A percentile compares a stretch with the other conserved stretches of the same genome.
Evolutionary conservation across 2,888 invertebrate genomes (phyloP).

Genomic region (Ellobium chinense): DNA sequence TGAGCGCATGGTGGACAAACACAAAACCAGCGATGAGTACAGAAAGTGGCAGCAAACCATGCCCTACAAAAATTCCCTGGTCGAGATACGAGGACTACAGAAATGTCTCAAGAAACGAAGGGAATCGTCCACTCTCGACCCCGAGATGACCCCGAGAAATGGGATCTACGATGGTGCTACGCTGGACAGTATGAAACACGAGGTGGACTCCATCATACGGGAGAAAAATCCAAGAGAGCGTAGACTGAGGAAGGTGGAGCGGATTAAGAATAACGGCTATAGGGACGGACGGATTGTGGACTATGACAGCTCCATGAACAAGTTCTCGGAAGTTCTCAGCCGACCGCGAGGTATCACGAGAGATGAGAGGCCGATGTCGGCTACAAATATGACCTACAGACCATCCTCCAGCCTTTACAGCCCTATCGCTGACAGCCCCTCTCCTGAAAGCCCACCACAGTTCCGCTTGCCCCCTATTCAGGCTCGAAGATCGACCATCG

Average conservation of each 20-base stretch:
- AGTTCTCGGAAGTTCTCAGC: slow-evolving; percentile 25
- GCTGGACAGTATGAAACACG: slow-evolving; percentile 53
- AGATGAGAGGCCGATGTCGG: background rate
- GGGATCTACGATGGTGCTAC: slow-evolving; percentile 58
- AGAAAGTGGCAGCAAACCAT: slow-evolving; percentile 43
- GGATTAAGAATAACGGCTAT: slow-evolving; percentile 31
- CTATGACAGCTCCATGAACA: slow-evolving; percentile 22
- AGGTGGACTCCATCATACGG: slow-evolving; percentile 52
- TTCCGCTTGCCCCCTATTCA: slow-evolving; percentile 25
- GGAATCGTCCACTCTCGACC: slow-evolving; percentile 52
- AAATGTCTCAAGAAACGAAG: slow-evolving; percentile 56
- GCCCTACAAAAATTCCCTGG: slow-evolving; percentile 54
- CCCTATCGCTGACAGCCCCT: background rate
- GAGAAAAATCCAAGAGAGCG: slow-evolving; percentile 34
- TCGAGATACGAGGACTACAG: slow-evolving; percentile 55
- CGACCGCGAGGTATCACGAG: slow-evolving; percentile 11
- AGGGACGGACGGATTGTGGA: slow-evolving; percentile 41
- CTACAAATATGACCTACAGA: background rate
- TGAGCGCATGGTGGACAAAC: slow-evolving; percentile 34
- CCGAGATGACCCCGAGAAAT: slow-evolving; percentile 44
- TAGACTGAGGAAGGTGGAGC: slow-evolving; percentile 35
- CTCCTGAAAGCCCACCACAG: background rate
- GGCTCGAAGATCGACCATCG: slow-evolving; percentile 11
- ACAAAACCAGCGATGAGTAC: slow-evolving; percentile 53
- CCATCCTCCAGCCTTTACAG: background rate